Percentiles rank a stretch among this genome's conserved stretches.
Conservation (phyloP, 2,113 vertebrate genomes). For the Clarias batrachus region DNA sequence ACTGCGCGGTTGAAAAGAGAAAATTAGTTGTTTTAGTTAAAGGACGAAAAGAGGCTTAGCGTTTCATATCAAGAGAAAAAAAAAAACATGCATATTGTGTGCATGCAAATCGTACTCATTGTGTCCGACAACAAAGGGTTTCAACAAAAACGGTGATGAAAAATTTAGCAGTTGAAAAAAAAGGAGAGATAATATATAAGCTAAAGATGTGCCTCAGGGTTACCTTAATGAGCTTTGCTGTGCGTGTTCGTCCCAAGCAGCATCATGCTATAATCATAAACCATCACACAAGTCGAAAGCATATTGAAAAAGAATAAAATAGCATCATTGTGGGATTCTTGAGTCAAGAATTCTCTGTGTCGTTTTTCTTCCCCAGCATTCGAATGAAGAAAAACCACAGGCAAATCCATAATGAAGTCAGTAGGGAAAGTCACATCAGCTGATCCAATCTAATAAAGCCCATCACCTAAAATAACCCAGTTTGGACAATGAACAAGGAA, state of each 20-base stretch:
- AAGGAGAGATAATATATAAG: neutral
- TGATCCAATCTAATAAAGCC: constrained; percentile 51
- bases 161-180: neutral
- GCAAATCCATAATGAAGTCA: constrained; percentile 63
- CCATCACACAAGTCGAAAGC: constrained; percentile 23
- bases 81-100: constrained; percentile 5
- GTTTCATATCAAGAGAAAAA: neutral
- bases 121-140: constrained; percentile 15
- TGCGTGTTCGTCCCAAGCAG: neutral
- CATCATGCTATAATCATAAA: constrained; percentile 20
- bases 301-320: constrained; percentile 51
- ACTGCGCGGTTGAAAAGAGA: constrained; percentile 16
- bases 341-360: constrained; percentile 25
- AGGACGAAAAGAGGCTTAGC: constrained; percentile 7
- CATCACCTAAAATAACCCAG: constrained; percentile 40
- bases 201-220: constrained; percentile 21
- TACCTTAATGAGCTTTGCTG: constrained; percentile 27
- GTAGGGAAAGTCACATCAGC: constrained; percentile 51
- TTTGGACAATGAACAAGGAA: constrained; percentile 17
- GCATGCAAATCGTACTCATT: constrained; percentile 22
- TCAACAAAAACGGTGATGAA: neutral
- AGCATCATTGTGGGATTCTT: constrained; percentile 20
- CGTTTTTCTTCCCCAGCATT: constrained; percentile 40
- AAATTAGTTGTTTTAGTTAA: constrained; percentile 10
- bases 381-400: constrained; percentile 29